A percentile compares a stretch with the other conserved stretches of the same genome.
These are phyloP conservation scores for Drosophila aff. DNA, from an alignment of 1,140 invertebrate genomes.

Conservation along the genomic window DNA sequence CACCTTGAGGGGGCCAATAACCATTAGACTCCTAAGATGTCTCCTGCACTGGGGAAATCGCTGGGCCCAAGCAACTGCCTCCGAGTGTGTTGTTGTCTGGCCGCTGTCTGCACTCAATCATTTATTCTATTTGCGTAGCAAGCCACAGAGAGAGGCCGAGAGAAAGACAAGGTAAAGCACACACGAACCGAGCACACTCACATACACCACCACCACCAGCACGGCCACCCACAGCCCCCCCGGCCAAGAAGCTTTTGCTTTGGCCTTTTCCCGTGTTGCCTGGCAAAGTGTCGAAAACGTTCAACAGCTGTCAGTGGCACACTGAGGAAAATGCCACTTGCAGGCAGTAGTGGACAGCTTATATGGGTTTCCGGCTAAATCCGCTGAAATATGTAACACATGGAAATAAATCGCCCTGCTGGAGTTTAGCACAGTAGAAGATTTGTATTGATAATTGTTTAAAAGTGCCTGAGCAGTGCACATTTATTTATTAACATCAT, in stretches of 20 bases:
- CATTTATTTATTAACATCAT: neutral
- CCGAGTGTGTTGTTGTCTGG: conserved; percentile 63
- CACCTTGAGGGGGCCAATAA: neutral
- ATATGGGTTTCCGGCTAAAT: neutral
- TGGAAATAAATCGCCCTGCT: neutral
- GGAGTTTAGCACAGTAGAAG: neutral
- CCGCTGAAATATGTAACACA: neutral
- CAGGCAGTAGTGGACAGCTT: no score
- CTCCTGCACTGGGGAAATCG: conserved; percentile 6
- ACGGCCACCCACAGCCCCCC: conserved; percentile 17
- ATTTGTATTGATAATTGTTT: neutral
- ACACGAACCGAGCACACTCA: conserved; percentile 25
- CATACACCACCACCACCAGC: neutral
- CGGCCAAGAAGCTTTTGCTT: conserved; percentile 58
- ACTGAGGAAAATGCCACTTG: conserved; percentile 11
- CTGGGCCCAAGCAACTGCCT: conserved; percentile 31
- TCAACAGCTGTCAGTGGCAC: conserved; percentile 69
- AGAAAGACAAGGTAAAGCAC: conserved; percentile 39
- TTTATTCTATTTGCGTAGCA: conserved; percentile 60
- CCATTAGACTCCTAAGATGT: neutral
- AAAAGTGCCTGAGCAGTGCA: neutral
- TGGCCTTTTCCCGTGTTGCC: conserved; percentile 49
- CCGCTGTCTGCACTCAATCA: conserved; percentile 66
- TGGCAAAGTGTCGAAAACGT: conserved; percentile 66
- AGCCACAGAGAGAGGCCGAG: conserved; percentile 11